Evolutionary conservation across 2,797 vertebrate genomes (phyloP).

Genomic region (Crypturellus tataupa): DNA sequence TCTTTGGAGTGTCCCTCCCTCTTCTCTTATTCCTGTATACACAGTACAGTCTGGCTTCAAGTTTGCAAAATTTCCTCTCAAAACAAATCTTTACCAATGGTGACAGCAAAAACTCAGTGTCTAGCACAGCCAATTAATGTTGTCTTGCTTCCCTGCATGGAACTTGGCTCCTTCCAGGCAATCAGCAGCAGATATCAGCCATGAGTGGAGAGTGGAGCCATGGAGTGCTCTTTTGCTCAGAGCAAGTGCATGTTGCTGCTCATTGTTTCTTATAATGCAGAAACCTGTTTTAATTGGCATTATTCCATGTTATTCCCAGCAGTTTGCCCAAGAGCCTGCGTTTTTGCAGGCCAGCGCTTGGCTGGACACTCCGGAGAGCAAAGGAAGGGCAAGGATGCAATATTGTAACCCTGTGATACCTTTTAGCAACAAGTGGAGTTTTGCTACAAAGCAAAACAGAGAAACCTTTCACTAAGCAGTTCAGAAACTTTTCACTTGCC

Average conservation of each 20-base stretch:
- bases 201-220: too few species aligned
- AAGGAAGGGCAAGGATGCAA: not conserved
- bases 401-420: fast-evolving
- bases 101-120: not conserved
- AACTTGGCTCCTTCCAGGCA: not conserved
- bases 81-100: not conserved
- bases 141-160: fast-evolving
- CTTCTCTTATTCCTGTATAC: fast-evolving
- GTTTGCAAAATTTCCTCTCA: not conserved
- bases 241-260: not conserved
- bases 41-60: not conserved
- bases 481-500: too few species aligned
- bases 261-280: not conserved
- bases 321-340: not conserved
- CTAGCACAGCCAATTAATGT: fast-evolving
- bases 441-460: not conserved
- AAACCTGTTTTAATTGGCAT: not conserved
- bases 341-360: too few species aligned
- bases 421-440: not conserved
- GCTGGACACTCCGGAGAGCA: too few species aligned
- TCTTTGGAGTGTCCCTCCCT: not conserved
- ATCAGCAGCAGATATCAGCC: not conserved
- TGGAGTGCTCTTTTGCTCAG: not conserved
- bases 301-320: not conserved
- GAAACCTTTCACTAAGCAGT: not conserved